These are phyloP conservation scores for Austrofundulus limnaeus DNA, from an alignment of 2,113 vertebrate genomes.

Conservation along the genomic window DNA sequence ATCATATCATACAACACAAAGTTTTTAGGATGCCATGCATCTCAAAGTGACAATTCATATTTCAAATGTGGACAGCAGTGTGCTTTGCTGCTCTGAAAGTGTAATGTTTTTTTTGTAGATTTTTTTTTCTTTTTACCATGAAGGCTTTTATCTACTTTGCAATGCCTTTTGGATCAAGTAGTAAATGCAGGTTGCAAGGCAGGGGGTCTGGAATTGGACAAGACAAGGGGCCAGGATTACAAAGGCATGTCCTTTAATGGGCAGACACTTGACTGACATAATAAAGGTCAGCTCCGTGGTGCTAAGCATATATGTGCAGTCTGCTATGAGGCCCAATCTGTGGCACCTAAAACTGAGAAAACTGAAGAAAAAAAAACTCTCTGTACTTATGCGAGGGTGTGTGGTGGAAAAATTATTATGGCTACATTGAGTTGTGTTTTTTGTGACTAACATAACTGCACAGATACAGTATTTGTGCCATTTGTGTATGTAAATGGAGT, in stretches of 20 bases:
- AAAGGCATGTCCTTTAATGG: slow-evolving; percentile 76
- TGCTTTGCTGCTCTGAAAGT: slow-evolving; percentile 19
- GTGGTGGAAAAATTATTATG: slow-evolving; percentile 1
- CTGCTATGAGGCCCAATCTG: slow-evolving; percentile 63
- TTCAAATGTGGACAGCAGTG: slow-evolving; percentile 26
- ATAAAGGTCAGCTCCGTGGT: slow-evolving; percentile 56
- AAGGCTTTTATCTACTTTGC: slow-evolving; percentile 21
- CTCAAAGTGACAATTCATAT: slow-evolving; percentile 37
- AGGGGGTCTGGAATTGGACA: slow-evolving; percentile 36
- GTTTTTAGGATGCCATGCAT: slow-evolving; percentile 40
- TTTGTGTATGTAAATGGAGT: slow-evolving; percentile 16
- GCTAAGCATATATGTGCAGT: slow-evolving; percentile 51
- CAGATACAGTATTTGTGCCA: neutral
- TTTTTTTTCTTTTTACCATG: slow-evolving; percentile 1
- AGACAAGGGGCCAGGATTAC: slow-evolving; percentile 48
- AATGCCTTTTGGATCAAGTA: slow-evolving; percentile 14
- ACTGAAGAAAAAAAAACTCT: slow-evolving; percentile 42
- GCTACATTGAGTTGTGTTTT: neutral
- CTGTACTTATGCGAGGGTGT: slow-evolving; percentile 12
- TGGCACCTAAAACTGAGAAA: slow-evolving; percentile 62
- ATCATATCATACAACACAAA: slow-evolving; percentile 38
- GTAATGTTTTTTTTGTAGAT: slow-evolving; percentile 14
- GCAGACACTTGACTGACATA: slow-evolving; percentile 71
- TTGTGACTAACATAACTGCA: neutral
- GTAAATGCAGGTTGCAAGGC: slow-evolving; percentile 22